Evolutionary conservation across 2,888 invertebrate genomes (phyloP).

Genomic region (Eristalis tenax): DNA sequence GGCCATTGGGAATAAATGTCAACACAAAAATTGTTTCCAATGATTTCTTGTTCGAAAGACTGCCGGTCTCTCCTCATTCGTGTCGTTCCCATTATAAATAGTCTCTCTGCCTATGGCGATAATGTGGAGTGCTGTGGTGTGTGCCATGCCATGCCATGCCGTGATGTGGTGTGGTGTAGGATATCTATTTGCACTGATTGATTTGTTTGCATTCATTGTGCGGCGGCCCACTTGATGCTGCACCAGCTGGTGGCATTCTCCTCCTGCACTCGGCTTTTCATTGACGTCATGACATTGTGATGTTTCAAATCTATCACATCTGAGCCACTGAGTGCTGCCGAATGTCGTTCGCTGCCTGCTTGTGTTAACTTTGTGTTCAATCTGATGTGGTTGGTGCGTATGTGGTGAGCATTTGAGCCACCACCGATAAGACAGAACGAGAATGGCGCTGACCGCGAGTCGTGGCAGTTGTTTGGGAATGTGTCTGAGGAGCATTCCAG

Average conservation of each 20-base stretch:
- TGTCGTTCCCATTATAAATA: conserved; percentile 50
- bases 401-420: background rate
- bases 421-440: too few relatives aligned
- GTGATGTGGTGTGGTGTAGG: conserved; percentile 14
- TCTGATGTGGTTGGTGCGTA: background rate
- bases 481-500: background rate
- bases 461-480: too few relatives aligned
- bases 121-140: too few relatives aligned
- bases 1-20: conserved; percentile 70
- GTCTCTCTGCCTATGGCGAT: background rate
- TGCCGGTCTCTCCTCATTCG: background rate
- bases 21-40: conserved; percentile 71
- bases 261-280: conserved; percentile 19
- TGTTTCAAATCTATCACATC: background rate
- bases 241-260: conserved; percentile 28
- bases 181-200: conserved; percentile 69
- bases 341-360: background rate
- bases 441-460: background rate
- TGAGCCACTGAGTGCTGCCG: too few relatives aligned
- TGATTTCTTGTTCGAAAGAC: conserved; percentile 41
- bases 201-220: conserved; percentile 70
- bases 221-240: conserved; percentile 52
- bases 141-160: too few relatives aligned
- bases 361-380: background rate
- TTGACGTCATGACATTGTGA: conserved; percentile 55